These are phyloP conservation scores for Todiramphus saurophagus DNA, from an alignment of 2,113 vertebrate genomes.

Conservation along the genomic window DNA sequence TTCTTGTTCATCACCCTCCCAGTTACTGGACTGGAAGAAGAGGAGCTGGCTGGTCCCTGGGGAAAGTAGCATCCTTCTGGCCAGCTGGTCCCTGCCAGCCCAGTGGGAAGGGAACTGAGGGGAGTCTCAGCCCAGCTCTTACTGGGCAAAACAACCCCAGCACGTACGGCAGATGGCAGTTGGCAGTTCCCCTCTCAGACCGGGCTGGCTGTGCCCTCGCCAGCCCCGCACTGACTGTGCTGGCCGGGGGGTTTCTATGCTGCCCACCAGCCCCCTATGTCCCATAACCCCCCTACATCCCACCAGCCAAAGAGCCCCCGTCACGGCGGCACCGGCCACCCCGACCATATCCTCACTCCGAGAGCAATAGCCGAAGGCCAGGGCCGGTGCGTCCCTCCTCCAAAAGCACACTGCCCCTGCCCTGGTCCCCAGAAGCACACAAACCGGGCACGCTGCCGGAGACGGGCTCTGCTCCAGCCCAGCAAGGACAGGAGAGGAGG, in stretches of 20 bases:
- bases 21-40: neutral
- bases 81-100: neutral
- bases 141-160: neutral
- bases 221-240: neutral
- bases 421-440: slow-evolving; percentile 13
- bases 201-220: neutral
- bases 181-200: neutral
- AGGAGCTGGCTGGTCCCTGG: neutral
- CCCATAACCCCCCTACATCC: neutral
- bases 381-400: neutral
- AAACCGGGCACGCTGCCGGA: accelerated
- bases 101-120: neutral
- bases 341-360: neutral
- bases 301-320: slow-evolving; percentile 45
- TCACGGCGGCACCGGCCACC: neutral
- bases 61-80: neutral
- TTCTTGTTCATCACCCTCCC: neutral
- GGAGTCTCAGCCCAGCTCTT: neutral
- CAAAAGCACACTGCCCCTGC: slow-evolving; percentile 30
- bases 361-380: slow-evolving; percentile 35
- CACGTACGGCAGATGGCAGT: neutral
- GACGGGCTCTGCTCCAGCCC: neutral
- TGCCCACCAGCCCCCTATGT: neutral
- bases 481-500: neutral
- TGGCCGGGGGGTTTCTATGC: neutral